Conservation (phyloP, 2,113 vertebrate species). For the Shinisaurus crocodilurus region DNA sequence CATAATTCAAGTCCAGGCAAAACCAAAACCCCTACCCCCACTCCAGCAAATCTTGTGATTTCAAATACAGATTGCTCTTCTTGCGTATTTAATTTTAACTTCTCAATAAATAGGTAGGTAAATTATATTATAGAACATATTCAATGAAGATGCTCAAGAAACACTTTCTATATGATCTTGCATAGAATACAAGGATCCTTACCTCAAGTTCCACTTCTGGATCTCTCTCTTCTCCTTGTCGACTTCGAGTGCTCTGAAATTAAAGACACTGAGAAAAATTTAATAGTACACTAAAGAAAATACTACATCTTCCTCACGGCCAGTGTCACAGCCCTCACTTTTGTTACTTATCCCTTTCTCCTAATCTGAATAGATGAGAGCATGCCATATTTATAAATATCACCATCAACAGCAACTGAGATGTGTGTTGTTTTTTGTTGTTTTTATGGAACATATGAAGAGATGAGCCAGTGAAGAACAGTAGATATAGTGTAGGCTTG, state of each 20-base stretch:
- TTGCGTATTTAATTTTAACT: background rate
- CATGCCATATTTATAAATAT: background rate
- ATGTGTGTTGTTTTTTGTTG: background rate
- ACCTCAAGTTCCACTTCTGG: conserved; percentile 97
- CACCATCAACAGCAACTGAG: too few relatives aligned
- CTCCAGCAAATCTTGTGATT: background rate
- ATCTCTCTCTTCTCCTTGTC: conserved; percentile 97
- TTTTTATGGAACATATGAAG: background rate
- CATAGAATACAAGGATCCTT: conserved; percentile 55
- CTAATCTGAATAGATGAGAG: background rate
- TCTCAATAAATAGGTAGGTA: background rate
- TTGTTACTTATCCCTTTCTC: background rate
- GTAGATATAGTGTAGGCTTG: too few relatives aligned
- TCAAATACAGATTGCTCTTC: conserved; percentile 16
- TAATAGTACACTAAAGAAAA: background rate
- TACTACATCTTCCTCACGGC: background rate
- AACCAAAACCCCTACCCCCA: background rate
- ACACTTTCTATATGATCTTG: conserved; percentile 44
- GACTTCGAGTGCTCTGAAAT: conserved; percentile 93
- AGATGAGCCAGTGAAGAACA: too few relatives aligned
- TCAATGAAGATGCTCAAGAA: conserved; percentile 21
- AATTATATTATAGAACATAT: background rate
- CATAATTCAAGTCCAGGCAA: background rate
- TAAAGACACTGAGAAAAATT: conserved; percentile 55
- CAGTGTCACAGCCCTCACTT: background rate